A percentile compares a stretch with the other conserved stretches of the same genome.
Evolutionary conservation across 2,888 invertebrate genomes (phyloP).

Genomic region (Patella caerulea): DNA sequence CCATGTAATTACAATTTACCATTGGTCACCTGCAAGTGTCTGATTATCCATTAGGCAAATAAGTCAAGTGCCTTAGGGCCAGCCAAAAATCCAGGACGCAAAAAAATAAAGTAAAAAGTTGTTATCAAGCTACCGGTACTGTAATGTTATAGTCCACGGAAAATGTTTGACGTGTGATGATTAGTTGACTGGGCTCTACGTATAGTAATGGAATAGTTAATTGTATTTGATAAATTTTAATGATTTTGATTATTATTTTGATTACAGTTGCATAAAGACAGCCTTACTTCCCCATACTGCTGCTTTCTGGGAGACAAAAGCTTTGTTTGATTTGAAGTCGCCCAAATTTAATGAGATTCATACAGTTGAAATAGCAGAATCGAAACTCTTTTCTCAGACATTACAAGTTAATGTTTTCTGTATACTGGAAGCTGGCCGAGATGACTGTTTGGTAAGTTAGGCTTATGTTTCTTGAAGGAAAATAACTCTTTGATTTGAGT

Average conservation of each 20-base stretch:
- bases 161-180: too few relatives aligned
- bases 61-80: too few relatives aligned
- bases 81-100: too few relatives aligned
- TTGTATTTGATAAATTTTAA: neutral
- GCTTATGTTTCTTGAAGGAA: too few relatives aligned
- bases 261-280: slow-evolving; percentile 81
- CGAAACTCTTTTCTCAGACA: slow-evolving; percentile 88
- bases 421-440: slow-evolving; percentile 76
- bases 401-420: slow-evolving; percentile 91
- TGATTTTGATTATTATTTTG: neutral
- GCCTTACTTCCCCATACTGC: slow-evolving; percentile 78
- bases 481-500: too few relatives aligned
- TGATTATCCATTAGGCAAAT: too few relatives aligned
- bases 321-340: slow-evolving; percentile 80
- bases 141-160: too few relatives aligned
- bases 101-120: too few relatives aligned
- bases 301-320: slow-evolving; percentile 78
- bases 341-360: slow-evolving; percentile 86
- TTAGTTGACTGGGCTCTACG: too few relatives aligned
- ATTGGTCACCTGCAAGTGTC: too few relatives aligned
- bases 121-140: too few relatives aligned
- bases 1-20: too few relatives aligned
- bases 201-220: neutral
- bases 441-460: slow-evolving; percentile 87
- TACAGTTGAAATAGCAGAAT: slow-evolving; percentile 81